A percentile compares a stretch with the other conserved stretches of the same genome.
phyloP scores from a whole-genome alignment of 1,140 invertebrate genomes.

The Andricus grossulariae region DNA sequence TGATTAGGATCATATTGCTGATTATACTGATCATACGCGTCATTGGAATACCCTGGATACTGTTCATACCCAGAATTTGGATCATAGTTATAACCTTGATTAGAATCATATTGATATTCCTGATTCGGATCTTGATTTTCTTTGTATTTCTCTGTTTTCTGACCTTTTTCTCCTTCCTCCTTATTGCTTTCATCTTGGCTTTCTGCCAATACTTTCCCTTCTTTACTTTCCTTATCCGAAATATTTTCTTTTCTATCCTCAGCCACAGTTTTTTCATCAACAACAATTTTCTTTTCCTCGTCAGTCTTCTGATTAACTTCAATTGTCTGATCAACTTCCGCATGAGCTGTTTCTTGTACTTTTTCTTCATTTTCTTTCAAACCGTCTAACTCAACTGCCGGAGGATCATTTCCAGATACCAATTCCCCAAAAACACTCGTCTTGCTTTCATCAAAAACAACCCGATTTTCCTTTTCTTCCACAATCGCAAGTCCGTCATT shows the following conservation, averaged over 20 bases:
- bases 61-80: slow-evolving; percentile 46
- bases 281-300: no score
- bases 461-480: background rate
- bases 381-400: background rate
- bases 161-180: background rate
- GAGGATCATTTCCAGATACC: background rate
- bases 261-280: background rate
- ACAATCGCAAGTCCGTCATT: background rate
- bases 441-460: background rate
- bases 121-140: slow-evolving; percentile 35
- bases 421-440: background rate
- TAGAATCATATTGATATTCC: slow-evolving; percentile 32
- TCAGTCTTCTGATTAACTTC: background rate
- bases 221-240: background rate
- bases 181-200: background rate
- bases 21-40: slow-evolving; percentile 35
- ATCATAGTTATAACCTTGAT: slow-evolving; percentile 31
- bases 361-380: background rate
- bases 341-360: background rate
- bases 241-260: background rate
- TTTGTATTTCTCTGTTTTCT: slow-evolving; percentile 21
- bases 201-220: background rate
- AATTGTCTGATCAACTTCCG: background rate
- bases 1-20: slow-evolving; percentile 42
- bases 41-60: slow-evolving; percentile 32